Evolutionary conservation across 1,140 invertebrate genomes (phyloP), one percentile per base, ranked within the genome.

Genomic region (Halyomorpha halys): DNA sequence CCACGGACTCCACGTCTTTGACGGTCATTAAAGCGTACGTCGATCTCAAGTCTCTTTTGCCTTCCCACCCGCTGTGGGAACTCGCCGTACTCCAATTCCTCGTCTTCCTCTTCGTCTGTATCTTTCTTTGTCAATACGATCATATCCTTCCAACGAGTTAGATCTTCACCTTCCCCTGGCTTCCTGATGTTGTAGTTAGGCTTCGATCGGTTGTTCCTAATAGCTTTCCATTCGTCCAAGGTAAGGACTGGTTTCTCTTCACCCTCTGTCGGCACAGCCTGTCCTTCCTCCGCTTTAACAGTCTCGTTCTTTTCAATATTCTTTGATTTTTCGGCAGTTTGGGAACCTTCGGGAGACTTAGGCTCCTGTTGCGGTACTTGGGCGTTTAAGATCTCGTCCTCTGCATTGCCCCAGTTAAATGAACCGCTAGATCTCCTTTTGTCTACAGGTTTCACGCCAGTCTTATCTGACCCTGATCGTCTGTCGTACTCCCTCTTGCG

Each of bases 101-200:
- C 60, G 0, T 61, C 60, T 5, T 61, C 60, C n/a, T 39, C 27
- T 18, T 61, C 78, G 5, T 79, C 82, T 62, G 85, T 82, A 72
- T 86, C 85, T 74, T 90, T 90, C 74, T 87, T 89, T 70, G 87
- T 84, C 59, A 91, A 76, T 70, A 84, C 81, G 68, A 89, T 87
- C 81, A 92, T 89, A 70, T 94, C 93, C 74, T 94, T 93, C 90
- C 90, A 94, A 74, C 91, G 89, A 54, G 85, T 83, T 49, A 86
- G 79, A 74, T 93, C 90, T 73, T 94, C 91, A 44, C 91, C 92
- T 78, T 95, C 91, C 47, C 90, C 90, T 61, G 92, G 87, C 76
- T 94, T 93, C 65, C 91, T 83, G 68, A 93, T 76, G 75, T 95
- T 94, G 72, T 87, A 95, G 68, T 86, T 83, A 25, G 91, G 91